Base-by-base conservation (phyloP, 30 jellyfish, hydroid and myxozoan genomes). In the Nemopilema nomurai region DNA sequence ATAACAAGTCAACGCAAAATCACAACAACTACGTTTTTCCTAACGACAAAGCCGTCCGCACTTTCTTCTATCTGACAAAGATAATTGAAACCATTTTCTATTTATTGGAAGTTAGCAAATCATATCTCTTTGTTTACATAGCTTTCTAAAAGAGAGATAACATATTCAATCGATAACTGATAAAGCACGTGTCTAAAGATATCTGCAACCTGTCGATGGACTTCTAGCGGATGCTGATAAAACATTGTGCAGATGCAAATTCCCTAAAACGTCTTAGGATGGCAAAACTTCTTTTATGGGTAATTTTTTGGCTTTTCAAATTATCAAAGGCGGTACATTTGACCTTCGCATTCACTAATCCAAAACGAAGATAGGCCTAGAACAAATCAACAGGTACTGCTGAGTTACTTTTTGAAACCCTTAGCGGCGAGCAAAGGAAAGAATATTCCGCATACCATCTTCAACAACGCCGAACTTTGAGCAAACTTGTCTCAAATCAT, bases 401-500 rank as follows among this genome's bases (percentile, higher is more conserved):
- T 41, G 6, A 3, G 57, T 41, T 41, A 41, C 57, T 41, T 41
- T 41, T 41, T n/a, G n/a, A n/a, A n/a, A n/a, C n/a, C n/a, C n/a
- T n/a, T n/a, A n/a, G n/a, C n/a, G n/a, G n/a, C n/a, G n/a, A n/a
- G n/a, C n/a, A n/a, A n/a, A n/a, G n/a, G n/a, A 41, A 41, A 13
- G 29, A 63, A 63, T n/a, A 18, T 6, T 19, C 24, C 18, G 23
- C 83, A 13, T 69, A 81, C 90, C 90, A 51, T 81, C 90, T 81
- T 81, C 90, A 1, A 81, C 76, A 1, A 16, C 66, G 22, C 90
- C 90, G 49, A 51, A 81, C 77, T 81, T 69, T 24, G 90, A 68
- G 57, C 90, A 81, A n/a, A 81, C 83, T 67, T 81, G 83, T 51
- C 49, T 81, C 26, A 81, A 32, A 19, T 69, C 83, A 49, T 81